Conservation (phyloP, 2,888 invertebrate genomes). For the Acanthosepion esculentum region DNA sequence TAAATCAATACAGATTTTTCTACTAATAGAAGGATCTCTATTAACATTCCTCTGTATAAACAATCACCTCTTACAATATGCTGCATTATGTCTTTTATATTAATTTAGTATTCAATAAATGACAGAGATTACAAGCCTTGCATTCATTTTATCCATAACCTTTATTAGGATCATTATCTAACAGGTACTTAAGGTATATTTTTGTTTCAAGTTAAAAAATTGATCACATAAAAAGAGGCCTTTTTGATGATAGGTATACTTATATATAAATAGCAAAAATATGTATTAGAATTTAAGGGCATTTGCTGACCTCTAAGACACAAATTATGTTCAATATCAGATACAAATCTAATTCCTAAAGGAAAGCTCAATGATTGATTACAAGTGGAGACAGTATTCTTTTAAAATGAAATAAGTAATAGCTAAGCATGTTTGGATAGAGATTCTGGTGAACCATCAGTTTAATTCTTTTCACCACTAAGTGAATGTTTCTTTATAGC, state of each 20-base stretch:
- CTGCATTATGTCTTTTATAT: too few relatives aligned
- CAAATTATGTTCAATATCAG: neutral
- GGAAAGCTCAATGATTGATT: neutral
- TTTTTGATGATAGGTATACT: neutral
- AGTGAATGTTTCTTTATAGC: too few relatives aligned
- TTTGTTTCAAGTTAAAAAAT: neutral
- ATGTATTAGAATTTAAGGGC: neutral
- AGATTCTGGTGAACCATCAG: too few relatives aligned
- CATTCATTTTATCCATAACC: neutral
- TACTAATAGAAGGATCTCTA: too few relatives aligned
- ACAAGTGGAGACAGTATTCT: too few relatives aligned
- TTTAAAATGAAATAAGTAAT: too few relatives aligned
- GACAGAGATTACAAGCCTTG: neutral
- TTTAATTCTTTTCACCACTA: too few relatives aligned
- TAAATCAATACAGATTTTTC: too few relatives aligned
- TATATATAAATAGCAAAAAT: neutral
- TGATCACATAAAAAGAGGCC: neutral
- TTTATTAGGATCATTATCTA: neutral
- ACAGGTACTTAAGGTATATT: neutral
- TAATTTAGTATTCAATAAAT: too few relatives aligned
- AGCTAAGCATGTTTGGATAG: too few relatives aligned
- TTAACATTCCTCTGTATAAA: too few relatives aligned
- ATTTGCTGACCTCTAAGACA: neutral
- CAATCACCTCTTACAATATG: too few relatives aligned
- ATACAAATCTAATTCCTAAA: neutral